Conservation (phyloP, 2,113 vertebrate genomes). For the Solea solea region DNA sequence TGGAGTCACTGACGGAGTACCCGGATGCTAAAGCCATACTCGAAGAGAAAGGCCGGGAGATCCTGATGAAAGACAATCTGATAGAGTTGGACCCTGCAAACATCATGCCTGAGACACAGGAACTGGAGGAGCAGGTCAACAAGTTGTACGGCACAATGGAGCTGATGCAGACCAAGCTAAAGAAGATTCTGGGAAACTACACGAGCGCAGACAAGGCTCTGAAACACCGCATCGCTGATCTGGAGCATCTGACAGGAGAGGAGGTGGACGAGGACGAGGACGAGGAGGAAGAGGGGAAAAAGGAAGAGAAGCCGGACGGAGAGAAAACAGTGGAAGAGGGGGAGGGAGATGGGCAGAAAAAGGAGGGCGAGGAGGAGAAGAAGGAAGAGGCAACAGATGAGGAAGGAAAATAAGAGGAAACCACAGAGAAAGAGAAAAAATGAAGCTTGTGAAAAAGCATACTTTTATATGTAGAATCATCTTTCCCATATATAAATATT, state of each 20-base stretch:
- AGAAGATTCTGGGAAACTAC: conserved; percentile 86
- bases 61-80: conserved; percentile 94
- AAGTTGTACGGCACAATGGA: conserved; percentile 86
- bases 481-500: not conserved
- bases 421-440: not conserved
- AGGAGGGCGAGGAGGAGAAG: not conserved
- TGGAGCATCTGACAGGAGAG: conserved; percentile 83
- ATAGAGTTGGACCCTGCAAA: conserved; percentile 89
- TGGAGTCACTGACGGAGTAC: conserved; percentile 95
- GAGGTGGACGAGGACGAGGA: conserved; percentile 73
- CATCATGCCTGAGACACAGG: conserved; percentile 87
- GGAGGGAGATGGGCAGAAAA: conserved; percentile 21
- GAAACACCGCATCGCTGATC: conserved; percentile 82
- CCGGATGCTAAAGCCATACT: conserved; percentile 95
- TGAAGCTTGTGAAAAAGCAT: not conserved
- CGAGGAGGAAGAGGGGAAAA: conserved; percentile 56
- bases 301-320: conserved; percentile 12
- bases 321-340: conserved; percentile 9
- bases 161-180: conserved; percentile 88
- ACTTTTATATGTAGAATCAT: conserved; percentile 12
- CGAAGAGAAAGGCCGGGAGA: conserved; percentile 95
- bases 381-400: not conserved
- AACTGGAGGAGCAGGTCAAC: conserved; percentile 88
- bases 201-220: conserved; percentile 82
- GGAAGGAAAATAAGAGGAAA: not conserved